These are phyloP conservation scores for Notodonta dromedarius DNA, from an alignment of 2,888 invertebrate species.

Conservation along the genomic window DNA sequence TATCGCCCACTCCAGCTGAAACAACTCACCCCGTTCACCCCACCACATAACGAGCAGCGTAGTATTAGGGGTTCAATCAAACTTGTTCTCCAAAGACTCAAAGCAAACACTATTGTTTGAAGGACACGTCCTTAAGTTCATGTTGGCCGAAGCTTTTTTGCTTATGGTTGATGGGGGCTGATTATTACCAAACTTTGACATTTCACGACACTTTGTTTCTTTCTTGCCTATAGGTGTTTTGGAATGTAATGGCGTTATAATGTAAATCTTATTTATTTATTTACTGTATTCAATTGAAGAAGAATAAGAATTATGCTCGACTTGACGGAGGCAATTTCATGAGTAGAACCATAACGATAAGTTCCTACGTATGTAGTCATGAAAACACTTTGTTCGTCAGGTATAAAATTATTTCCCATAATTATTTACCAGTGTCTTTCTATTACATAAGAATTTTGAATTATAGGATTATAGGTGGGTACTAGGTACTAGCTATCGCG, in stretches of 20 bases:
- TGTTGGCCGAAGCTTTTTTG: neutral
- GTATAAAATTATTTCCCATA: too few species aligned
- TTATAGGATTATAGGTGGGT: too few species aligned
- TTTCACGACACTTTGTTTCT: constrained; percentile 16
- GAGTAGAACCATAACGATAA: too few species aligned
- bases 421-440: too few species aligned
- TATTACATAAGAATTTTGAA: too few species aligned
- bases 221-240: too few species aligned
- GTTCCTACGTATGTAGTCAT: too few species aligned
- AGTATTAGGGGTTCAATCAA: constrained; percentile 32
- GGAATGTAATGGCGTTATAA: neutral
- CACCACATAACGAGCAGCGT: constrained; percentile 43
- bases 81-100: constrained; percentile 29
- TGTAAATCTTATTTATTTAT: neutral
- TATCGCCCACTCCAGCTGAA: constrained; percentile 26
- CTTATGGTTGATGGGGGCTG: neutral
- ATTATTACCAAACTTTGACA: constrained; percentile 10
- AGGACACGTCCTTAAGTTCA: constrained; percentile 1
- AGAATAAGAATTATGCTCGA: neutral
- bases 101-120: constrained; percentile 5
- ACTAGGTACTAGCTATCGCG: neutral
- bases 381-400: too few species aligned
- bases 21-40: constrained; percentile 25
- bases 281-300: neutral
- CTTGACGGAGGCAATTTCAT: too few species aligned